Evolutionary conservation across 2,797 vertebrate genomes (phyloP).

Genomic region (Microtus californicus): DNA sequence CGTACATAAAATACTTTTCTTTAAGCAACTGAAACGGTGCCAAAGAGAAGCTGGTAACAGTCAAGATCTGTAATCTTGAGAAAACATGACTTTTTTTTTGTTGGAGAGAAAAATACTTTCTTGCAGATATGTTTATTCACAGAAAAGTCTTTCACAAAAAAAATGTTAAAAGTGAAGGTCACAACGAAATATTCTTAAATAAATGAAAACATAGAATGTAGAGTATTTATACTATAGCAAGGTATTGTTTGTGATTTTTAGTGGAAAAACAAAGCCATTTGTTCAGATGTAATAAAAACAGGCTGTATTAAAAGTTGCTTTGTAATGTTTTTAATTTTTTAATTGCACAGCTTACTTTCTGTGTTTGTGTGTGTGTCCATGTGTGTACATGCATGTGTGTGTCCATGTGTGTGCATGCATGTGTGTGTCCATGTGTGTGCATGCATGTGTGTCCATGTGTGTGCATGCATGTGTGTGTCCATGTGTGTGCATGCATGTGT

Average conservation of each 20-base stretch:
- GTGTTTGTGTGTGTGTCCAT: neutral
- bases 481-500: no score
- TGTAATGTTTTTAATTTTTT: neutral
- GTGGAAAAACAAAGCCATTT: neutral
- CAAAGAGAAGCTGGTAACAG: constrained; percentile 36
- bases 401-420: neutral
- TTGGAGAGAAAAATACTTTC: neutral
- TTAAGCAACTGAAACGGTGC: constrained; percentile 34
- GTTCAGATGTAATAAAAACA: neutral
- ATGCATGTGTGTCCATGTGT: no score
- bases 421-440: neutral
- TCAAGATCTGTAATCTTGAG: constrained; percentile 23
- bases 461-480: no score
- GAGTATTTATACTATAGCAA: neutral
- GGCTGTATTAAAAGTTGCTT: neutral
- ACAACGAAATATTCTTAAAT: no score
- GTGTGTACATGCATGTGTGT: neutral
- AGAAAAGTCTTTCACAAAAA: no score
- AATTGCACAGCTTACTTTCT: neutral
- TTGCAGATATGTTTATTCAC: neutral
- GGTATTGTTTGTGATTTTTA: neutral
- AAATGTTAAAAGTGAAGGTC: no score
- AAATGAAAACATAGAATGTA: constrained; percentile 25
- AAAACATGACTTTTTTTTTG: constrained; percentile 36
- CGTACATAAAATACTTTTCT: neutral